phyloP scores from a whole-genome alignment of 2,797 vertebrate genomes.

The Labroides dimidiatus region DNA sequence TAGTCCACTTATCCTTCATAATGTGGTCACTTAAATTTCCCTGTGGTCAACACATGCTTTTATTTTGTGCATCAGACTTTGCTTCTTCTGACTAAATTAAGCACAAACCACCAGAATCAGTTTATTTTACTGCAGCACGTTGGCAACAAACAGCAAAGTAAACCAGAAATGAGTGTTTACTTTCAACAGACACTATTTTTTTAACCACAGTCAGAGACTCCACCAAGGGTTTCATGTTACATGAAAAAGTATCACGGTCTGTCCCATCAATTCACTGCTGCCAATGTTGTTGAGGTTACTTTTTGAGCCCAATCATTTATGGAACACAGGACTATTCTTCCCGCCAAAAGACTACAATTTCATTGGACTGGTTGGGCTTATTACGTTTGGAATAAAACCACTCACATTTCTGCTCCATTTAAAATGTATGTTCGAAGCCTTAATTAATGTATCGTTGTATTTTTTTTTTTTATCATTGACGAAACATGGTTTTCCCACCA shows the following conservation, averaged over 20 bases:
- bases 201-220: constrained; percentile 7
- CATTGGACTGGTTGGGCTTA: constrained; percentile 43
- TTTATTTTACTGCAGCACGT: constrained; percentile 22
- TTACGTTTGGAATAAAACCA: constrained; percentile 39
- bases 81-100: constrained; percentile 17
- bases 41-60: constrained; percentile 24
- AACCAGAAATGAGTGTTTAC: constrained; percentile 41
- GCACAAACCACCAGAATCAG: constrained; percentile 26
- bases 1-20: neutral
- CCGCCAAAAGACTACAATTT: constrained; percentile 14
- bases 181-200: constrained; percentile 27
- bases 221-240: too few species aligned
- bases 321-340: too few species aligned
- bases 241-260: too few species aligned
- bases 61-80: constrained; percentile 33
- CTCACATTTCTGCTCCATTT: constrained; percentile 23
- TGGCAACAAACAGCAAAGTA: constrained; percentile 37
- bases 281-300: too few species aligned
- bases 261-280: too few species aligned
- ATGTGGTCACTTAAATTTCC: constrained; percentile 18
- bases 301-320: too few species aligned
- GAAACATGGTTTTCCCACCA: too few species aligned
- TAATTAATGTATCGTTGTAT: too few species aligned
- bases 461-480: too few species aligned
- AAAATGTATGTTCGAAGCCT: too few species aligned